Evolutionary conservation across 2,888 invertebrate genomes (phyloP), one percentile per base, ranked within the genome.

Genomic region (Eumerus sabulonum): DNA sequence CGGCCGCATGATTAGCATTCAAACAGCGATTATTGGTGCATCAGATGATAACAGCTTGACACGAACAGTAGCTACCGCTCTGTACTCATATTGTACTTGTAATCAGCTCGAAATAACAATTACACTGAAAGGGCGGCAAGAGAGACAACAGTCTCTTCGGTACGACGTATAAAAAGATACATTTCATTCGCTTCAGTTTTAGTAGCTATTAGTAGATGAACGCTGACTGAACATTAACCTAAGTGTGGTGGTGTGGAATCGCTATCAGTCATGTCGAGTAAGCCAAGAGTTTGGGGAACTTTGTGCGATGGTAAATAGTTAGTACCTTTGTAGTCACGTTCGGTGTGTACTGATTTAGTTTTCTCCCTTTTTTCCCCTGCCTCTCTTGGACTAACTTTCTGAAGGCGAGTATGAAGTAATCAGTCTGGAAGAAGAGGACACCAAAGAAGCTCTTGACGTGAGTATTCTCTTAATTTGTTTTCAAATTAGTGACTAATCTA

Each of bases 401-500:
- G 18, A 44, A 92, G 93, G 91, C 44, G 90, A 90, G 84, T 91
- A 92, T 84, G 91, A 90, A 84, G 90, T 92, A 83, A 90, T 91
- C 82, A 91, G 90, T 36, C 83, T 93, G 77, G 90, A 93, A 17
- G 86, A 90, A 54, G 89, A 90, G 35, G 92, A 92, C 2, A 86
- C 93, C 71, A 89, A 91, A 19, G 92, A 91, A 66, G 92, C 92
- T 44, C 86, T 93, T 62, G 85, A 91, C 85, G 92, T 92, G 84
- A 91, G 90, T 89, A 83, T 27, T 9, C 4, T 19, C 12, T 9
- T 19, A 7, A 48, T 0, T 1, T 16, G 19, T 27, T 5, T 48
- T 27, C 7, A 27, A 4, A 27, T 27, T n/a, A n/a, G n/a, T n/a
- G n/a, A n/a, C n/a, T n/a, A n/a, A n/a, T n/a, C n/a, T n/a, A n/a